Conservation (phyloP, 2,797 vertebrate species). For the Anniella stebbinsi region DNA sequence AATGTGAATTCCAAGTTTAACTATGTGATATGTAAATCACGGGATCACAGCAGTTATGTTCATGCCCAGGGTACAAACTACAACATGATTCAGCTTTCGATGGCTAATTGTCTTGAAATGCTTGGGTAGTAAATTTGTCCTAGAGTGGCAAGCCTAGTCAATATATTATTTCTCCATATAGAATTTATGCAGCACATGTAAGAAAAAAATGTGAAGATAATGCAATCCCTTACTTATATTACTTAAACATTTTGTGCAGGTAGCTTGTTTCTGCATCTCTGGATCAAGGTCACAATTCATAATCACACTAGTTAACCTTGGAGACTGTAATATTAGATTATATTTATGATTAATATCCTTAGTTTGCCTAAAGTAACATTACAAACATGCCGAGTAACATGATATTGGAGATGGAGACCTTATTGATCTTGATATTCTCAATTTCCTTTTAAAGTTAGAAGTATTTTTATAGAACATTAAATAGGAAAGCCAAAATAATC, state of each 20-base stretch:
- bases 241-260: not conserved
- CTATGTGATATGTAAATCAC: no score
- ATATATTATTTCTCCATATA: not conserved
- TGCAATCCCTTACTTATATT: not conserved
- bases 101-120: not conserved
- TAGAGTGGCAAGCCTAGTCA: not conserved
- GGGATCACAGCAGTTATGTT: not conserved
- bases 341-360: conserved; percentile 41
- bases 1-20: no score
- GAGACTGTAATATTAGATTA: conserved; percentile 22
- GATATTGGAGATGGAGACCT: conserved; percentile 37
- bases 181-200: not conserved
- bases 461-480: conserved; percentile 34
- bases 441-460: conserved; percentile 29
- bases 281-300: not conserved
- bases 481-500: conserved; percentile 41
- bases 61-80: not conserved
- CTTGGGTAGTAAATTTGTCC: not conserved
- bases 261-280: not conserved
- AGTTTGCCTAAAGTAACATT: conserved; percentile 46
- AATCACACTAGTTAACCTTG: conserved; percentile 13
- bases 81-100: not conserved
- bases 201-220: not conserved
- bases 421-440: conserved; percentile 42
- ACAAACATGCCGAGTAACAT: conserved; percentile 15